Conservation (phyloP, 2,888 invertebrate genomes). For the Hydraecia micacea region DNA sequence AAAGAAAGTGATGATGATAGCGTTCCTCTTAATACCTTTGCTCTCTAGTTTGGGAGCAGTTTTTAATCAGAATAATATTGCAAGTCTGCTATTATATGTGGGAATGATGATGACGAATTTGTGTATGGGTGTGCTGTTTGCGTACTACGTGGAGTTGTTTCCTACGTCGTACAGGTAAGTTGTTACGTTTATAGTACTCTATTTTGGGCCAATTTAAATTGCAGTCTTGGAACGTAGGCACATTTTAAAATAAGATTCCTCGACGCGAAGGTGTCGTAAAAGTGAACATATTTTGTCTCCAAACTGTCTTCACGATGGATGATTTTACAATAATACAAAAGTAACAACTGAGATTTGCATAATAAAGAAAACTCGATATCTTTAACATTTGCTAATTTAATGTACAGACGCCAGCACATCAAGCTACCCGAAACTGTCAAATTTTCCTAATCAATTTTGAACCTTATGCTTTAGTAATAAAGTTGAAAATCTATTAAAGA, state of each 20-base stretch:
- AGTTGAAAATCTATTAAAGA: too few species aligned
- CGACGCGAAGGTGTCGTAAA: neutral
- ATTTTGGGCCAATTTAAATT: neutral
- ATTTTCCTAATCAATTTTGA: too few species aligned
- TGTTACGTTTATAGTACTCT: neutral
- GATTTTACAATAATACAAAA: neutral
- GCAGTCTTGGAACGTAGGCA: neutral
- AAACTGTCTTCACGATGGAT: neutral
- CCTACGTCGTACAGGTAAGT: slow-evolving; percentile 58
- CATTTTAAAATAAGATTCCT: neutral
- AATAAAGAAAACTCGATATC: neutral
- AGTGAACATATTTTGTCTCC: neutral
- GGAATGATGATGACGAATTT: slow-evolving; percentile 69
- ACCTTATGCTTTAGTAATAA: too few species aligned
- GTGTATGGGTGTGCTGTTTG: slow-evolving; percentile 65
- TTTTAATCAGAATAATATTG: slow-evolving; percentile 58
- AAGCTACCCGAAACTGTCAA: too few species aligned
- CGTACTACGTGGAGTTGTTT: slow-evolving; percentile 64
- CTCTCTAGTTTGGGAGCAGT: slow-evolving; percentile 62
- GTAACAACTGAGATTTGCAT: neutral
- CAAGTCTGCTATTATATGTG: slow-evolving; percentile 68
- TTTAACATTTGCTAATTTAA: neutral
- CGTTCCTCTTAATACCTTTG: slow-evolving; percentile 57
- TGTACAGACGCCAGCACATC: too few species aligned
- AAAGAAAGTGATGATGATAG: slow-evolving; percentile 66